Evolutionary conservation across 2,797 vertebrate species (phyloP), one percentile per base, ranked within the genome.

Genomic region (Ibycter americanus): DNA sequence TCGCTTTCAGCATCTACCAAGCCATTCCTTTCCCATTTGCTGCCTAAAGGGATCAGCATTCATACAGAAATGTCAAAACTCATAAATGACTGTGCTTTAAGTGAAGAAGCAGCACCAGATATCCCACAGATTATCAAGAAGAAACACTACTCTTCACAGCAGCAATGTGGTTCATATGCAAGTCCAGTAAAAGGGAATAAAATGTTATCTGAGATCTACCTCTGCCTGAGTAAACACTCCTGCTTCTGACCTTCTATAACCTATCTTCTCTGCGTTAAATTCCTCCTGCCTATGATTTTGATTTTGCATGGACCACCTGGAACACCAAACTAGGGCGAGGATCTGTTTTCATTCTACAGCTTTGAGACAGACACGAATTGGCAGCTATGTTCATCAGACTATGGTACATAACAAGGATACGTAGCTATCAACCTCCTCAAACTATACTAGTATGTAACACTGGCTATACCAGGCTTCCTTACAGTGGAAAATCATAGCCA

Each of bases 391-490:
- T 62, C 34, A 29, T 16, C 18, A 36, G 29, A 13, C 9, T 36
- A 13, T 1, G 6, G 27, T 46, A 32, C 0, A 0, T 8, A 83
- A 22, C 13, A 38, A 61, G 27, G 2, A 1, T 47, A 51, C 5
- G 12, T 19, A 51, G 51, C 11, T 66, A 42, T 23, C 20, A 68
- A 12, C 0, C 1, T 63, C 31, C 34, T 63, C 31, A 56, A 42
- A 87, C 10, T 32, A 22, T 3, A 9, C 14, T 13, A 27, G 11
- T 1, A 2, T 16, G 15, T 29, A 62, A 56, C 3, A 66, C 4
- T 18, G 18, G 11, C 31, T 72, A 18, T 14, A n/a, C 6, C 42
- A 80, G 46, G 20, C 11, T 73, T 51, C 25, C 47, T 77, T 42
- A 42, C 11, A 44, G 38, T 0, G 0, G 16, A 40, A 85, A 80